Evolutionary conservation across 2,888 invertebrate species (phyloP).

Genomic region (Spialia ferax): DNA sequence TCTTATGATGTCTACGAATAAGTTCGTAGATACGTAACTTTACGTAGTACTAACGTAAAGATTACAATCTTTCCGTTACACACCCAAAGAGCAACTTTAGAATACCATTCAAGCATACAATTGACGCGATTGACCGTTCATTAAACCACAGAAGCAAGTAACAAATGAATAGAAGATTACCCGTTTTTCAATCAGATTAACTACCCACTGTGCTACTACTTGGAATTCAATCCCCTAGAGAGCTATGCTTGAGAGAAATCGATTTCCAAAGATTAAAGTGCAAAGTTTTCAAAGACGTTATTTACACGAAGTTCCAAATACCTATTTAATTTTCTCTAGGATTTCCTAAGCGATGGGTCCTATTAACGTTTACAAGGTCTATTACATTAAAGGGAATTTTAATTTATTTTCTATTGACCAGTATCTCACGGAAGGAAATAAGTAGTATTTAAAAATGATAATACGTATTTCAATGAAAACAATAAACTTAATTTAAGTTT

Average conservation of each 20-base stretch:
- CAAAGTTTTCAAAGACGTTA: background rate
- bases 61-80: too few relatives aligned
- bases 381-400: too few relatives aligned
- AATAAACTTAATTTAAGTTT: background rate
- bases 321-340: background rate
- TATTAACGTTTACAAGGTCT: too few relatives aligned
- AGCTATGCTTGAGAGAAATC: background rate
- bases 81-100: too few relatives aligned
- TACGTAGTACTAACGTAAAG: too few relatives aligned
- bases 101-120: too few relatives aligned
- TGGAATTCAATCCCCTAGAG: background rate
- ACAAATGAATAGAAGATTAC: background rate
- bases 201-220: background rate
- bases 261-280: background rate
- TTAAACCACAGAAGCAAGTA: background rate
- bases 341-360: background rate
- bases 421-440: too few relatives aligned
- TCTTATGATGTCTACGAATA: too few relatives aligned
- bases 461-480: constrained; percentile 5
- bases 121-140: too few relatives aligned
- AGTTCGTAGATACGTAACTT: too few relatives aligned
- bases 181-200: background rate
- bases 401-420: too few relatives aligned
- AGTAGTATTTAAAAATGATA: background rate
- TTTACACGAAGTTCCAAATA: background rate